Percentiles rank a stretch among this genome's conserved stretches.
Evolutionary conservation across 30 jellyfish, hydroid and myxozoan species (phyloP).

Genomic region (Aurelia coerulea): DNA sequence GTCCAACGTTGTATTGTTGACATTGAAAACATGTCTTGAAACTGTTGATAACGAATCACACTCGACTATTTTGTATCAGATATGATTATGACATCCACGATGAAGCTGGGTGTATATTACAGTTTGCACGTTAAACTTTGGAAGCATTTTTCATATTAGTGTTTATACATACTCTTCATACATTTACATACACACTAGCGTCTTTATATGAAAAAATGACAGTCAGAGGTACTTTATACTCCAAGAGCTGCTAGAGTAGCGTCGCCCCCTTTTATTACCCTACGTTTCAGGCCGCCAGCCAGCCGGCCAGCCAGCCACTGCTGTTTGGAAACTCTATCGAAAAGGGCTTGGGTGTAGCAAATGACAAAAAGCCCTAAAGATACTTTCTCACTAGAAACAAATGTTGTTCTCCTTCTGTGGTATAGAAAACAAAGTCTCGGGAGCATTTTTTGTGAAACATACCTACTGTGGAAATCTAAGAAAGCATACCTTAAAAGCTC

Average conservation of each 20-base stretch:
- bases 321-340: background rate
- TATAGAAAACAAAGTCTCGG: background rate
- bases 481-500: too few species aligned
- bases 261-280: background rate
- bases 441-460: background rate
- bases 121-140: background rate
- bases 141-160: background rate
- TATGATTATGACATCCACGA: background rate
- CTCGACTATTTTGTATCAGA: background rate
- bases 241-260: background rate
- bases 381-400: background rate
- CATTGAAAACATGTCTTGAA: constrained; percentile 1
- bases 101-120: background rate
- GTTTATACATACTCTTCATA: background rate
- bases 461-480: too few species aligned
- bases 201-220: background rate
- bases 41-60: background rate
- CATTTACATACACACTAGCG: background rate
- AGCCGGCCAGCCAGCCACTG: background rate
- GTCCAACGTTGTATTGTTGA: background rate
- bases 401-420: background rate
- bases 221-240: background rate
- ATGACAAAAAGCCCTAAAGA: background rate
- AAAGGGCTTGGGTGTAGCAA: background rate
- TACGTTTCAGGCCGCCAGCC: background rate